Base-by-base conservation (phyloP, 37 sponge, comb jelly and placozoan genomes). In the Agelas oroides region DNA sequence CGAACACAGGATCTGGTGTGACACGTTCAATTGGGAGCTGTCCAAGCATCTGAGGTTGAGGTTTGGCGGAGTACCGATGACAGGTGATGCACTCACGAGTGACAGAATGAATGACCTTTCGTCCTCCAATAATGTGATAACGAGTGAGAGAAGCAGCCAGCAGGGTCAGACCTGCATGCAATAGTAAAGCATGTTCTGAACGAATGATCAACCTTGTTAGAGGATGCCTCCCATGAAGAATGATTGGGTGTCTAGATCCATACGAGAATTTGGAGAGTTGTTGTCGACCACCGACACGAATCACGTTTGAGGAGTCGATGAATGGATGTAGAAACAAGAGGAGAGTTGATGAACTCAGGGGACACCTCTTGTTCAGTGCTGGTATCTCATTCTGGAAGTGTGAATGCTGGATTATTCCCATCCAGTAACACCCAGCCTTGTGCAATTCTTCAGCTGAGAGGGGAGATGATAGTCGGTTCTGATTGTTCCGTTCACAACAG, bases 161-260 rank as follows among this genome's bases (percentile, higher is more conserved):
- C 15, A 56, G 58, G 18, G 58, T 56, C 17, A 18, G 58, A 56
- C 58, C 58, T 19, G 58, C 58, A 18, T 56, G 58, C 18, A 56
- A 56, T 18, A 56, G 18, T 19, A 15, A 18, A 19, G 18, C 15
- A 18, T 75, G 30, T 41, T 54, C 58, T 54, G 39, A 37, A 33
- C 8, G 21, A 11, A 20, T 35, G 40, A 70, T 28, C 23, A 70
- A 21, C 36, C 15, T 70, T n/a, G 71, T 35, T 16, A 28, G 39
- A 70, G 71, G 71, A 70, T 70, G 71, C 40, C 35, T 30, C 15
- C 71, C 71, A 70, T 70, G 71, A 23, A 70, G 71, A n/a, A 70
- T 35, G 39, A 70, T 35, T 11, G 71, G 71, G 35, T 70, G 71
- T 23, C 15, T 36, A 13, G 13, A n/a, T 15, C 5, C 39, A 35